Conservation (phyloP, 2,797 vertebrate species). For the Sebastes hopkinsi region DNA sequence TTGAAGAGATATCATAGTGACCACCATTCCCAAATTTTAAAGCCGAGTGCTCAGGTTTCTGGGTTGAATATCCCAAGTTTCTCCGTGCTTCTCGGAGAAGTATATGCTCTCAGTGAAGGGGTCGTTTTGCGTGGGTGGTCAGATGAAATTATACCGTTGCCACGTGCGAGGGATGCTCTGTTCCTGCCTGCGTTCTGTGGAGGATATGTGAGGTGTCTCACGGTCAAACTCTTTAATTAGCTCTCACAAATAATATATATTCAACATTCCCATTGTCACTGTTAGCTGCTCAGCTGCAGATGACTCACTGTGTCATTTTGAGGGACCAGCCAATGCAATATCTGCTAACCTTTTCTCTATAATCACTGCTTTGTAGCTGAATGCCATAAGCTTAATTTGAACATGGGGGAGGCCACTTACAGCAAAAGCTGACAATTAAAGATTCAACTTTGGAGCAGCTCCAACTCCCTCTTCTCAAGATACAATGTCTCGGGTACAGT, state of each 20-base stretch:
- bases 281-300: slow-evolving; percentile 33
- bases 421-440: slow-evolving; percentile 69
- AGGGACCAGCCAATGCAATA: slow-evolving; percentile 32
- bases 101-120: neutral
- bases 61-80: neutral
- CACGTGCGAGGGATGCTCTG: neutral
- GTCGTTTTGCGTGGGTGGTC: neutral
- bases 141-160: neutral
- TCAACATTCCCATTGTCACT: slow-evolving; percentile 22
- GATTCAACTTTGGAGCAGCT: slow-evolving; percentile 28
- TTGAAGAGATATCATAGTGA: slow-evolving; percentile 16
- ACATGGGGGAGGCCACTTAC: slow-evolving; percentile 52
- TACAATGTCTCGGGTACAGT: neutral
- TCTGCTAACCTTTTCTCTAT: slow-evolving; percentile 74
- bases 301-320: slow-evolving; percentile 50
- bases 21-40: neutral
- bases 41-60: neutral
- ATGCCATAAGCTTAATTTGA: slow-evolving; percentile 77
- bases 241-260: slow-evolving; percentile 22
- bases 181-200: neutral
- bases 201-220: slow-evolving; percentile 22
- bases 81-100: neutral
- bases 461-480: neutral
- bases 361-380: slow-evolving; percentile 77
- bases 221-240: slow-evolving; percentile 43